Base-by-base conservation (phyloP, 2,888 invertebrate genomes). In the Rhagonycha lutea region DNA sequence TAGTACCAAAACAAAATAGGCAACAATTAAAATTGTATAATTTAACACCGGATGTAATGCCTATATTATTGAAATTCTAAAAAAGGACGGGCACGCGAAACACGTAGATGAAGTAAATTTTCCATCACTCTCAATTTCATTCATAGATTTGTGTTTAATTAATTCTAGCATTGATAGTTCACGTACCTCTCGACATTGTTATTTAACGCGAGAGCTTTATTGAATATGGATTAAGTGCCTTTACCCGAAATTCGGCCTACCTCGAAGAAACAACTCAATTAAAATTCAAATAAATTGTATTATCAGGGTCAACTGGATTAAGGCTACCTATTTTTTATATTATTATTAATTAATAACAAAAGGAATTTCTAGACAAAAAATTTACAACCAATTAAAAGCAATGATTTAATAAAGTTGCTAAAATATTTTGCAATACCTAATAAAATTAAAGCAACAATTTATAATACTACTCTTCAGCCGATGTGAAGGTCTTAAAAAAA, bases 261-360 rank as follows among this genome's bases (percentile, higher is more conserved):
- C 70, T 74, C 67, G 74, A 70, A 69, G 76, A 76, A 47, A 69
- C 72, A 67, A 61, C 70, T 72, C 72, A 69, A 76, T 76, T 69
- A 76, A 65, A 76, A 76, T 72, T 72, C 65, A 72, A 69, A 72
- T 76, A 76, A 72, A 76, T 76, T 76, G 76, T 73, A 73, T 69
- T 76, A 76, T 72, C 76, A 76, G 76, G 76, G 76, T 76, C 76
- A 76, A 76, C 76, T 73, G 67, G 76, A 67, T 72, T 65, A 26
- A 24, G 26, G 26, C 23, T 65, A 24, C n/a, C 26, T 23, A 65
- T 26, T 24, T 24, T 24, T 24, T n/a, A 65, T 14, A 24, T 14
- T 65, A 65, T 24, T 65, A 65, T 24, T 65, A 24, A 65, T 24
- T 65, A 65, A 65, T 65, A 24, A 65, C 26, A 24, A 24, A 65